phyloP scores from a whole-genome alignment of 1,140 invertebrate genomes.

The Macrosteles quadrilineatus region DNA sequence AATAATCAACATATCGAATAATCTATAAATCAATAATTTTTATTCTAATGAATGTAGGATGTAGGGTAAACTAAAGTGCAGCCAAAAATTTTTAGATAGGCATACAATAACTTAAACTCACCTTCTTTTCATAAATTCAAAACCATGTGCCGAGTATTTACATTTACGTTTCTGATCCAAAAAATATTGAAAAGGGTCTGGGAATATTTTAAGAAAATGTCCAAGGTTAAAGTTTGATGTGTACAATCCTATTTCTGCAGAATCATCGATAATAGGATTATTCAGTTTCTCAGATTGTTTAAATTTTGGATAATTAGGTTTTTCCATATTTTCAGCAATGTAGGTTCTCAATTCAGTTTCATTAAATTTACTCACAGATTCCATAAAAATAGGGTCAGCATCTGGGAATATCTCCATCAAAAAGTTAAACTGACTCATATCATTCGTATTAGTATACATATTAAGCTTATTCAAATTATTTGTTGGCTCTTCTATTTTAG shows the following conservation, averaged over 20 bases:
- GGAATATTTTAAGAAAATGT: neutral
- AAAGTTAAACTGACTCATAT: neutral
- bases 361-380: neutral
- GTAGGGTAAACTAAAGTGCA: no score
- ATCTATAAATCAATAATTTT: no score
- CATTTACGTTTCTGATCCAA: neutral
- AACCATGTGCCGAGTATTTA: neutral
- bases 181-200: neutral
- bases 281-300: neutral
- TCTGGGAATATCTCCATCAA: slow-evolving; percentile 6
- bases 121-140: neutral
- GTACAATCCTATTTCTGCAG: neutral
- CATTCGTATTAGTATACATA: no score
- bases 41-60: no score
- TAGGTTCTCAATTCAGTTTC: neutral
- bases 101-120: no score
- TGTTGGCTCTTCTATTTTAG: no score
- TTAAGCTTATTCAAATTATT: no score
- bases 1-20: no score
- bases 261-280: neutral
- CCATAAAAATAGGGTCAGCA: neutral
- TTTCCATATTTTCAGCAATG: neutral
- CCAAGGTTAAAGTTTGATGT: neutral
- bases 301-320: neutral
- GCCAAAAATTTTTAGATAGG: no score